Evolutionary conservation across 2,888 invertebrate genomes (phyloP).

Genomic region (Byasa hedistus): DNA sequence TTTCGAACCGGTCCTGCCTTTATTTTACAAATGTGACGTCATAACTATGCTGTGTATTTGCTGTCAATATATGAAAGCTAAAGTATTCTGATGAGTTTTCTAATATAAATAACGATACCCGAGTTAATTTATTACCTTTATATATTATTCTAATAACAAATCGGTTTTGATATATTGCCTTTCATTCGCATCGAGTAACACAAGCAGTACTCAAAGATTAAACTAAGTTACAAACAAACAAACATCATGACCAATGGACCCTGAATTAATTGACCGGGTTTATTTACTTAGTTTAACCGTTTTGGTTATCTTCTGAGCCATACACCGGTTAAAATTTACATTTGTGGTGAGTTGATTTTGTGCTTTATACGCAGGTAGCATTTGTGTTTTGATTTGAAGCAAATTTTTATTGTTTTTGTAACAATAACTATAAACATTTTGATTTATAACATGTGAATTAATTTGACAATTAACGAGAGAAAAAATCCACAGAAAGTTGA

Average conservation of each 20-base stretch:
- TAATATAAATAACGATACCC: too few relatives aligned
- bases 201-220: constrained; percentile 42
- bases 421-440: not conserved
- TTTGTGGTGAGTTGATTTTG: constrained; percentile 36
- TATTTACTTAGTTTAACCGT: constrained; percentile 73
- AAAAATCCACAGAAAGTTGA: not conserved
- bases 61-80: too few relatives aligned
- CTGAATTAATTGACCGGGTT: constrained; percentile 72
- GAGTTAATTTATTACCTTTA: constrained; percentile 17
- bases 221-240: constrained; percentile 66
- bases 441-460: not conserved
- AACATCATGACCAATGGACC: constrained; percentile 76
- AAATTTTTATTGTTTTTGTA: not conserved
- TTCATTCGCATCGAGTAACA: not conserved
- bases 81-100: too few relatives aligned
- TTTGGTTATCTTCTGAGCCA: constrained; percentile 71
- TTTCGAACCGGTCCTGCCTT: too few relatives aligned
- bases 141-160: constrained; percentile 1
- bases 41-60: too few relatives aligned
- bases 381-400: constrained; percentile 10
- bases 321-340: constrained; percentile 53
- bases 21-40: too few relatives aligned
- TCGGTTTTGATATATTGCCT: not conserved
- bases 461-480: too few relatives aligned
- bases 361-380: constrained; percentile 30